Conservation (phyloP, 1,140 invertebrate species). For the Papilio xuthus region DNA sequence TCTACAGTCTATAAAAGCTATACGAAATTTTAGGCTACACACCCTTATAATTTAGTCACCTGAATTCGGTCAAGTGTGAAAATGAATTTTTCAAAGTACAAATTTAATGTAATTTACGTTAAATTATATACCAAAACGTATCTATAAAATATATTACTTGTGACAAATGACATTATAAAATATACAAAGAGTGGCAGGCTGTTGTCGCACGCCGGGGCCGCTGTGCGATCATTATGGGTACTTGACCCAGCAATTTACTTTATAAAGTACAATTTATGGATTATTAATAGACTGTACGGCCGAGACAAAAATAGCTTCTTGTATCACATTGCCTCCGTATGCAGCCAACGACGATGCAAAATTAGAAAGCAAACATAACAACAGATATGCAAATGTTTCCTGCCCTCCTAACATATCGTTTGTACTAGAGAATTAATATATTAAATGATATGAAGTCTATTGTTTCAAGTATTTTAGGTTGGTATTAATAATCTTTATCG, state of each 20-base stretch:
- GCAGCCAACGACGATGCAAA: constrained; percentile 24
- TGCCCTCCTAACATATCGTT: neutral
- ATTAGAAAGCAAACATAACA: constrained; percentile 23
- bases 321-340: constrained; percentile 42
- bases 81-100: no score
- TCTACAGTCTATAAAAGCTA: neutral
- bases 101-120: neutral
- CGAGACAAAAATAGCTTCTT: constrained; percentile 62
- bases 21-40: neutral
- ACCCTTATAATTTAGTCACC: no score
- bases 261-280: constrained; percentile 72
- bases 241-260: constrained; percentile 70
- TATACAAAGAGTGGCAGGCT: constrained; percentile 25
- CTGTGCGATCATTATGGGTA: constrained; percentile 61
- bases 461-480: no score
- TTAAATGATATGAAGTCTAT: no score
- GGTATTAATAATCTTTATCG: no score
- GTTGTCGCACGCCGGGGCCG: constrained; percentile 46
- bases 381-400: neutral
- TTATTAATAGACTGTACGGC: constrained; percentile 68
- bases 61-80: no score
- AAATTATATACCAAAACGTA: neutral
- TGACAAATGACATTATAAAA: neutral
- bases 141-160: neutral
- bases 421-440: no score